Conservation (phyloP, 1,140 invertebrate genomes). For the Teleopsis dalmanni region DNA sequence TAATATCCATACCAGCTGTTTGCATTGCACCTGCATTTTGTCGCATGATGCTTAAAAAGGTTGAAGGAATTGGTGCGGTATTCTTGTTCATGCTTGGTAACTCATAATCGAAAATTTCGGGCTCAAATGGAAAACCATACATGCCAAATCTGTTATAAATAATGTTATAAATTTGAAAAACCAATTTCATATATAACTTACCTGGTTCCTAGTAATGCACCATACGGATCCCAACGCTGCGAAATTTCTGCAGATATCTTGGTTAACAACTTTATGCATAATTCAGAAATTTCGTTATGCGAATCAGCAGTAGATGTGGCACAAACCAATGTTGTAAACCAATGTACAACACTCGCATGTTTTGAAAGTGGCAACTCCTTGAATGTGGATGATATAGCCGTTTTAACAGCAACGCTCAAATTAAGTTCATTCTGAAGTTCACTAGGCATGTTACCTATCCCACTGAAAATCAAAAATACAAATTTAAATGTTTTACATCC, state of each 20-base stretch:
- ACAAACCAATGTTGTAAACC: constrained; percentile 72
- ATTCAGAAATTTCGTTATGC: constrained; percentile 48
- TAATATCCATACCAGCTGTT: constrained; percentile 35
- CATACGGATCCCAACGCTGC: constrained; percentile 65
- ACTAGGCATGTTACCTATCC: constrained; percentile 53
- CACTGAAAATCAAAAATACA: constrained; percentile 47
- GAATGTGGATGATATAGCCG: constrained; percentile 49
- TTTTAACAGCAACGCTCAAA: constrained; percentile 28
- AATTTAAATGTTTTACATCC: neutral
- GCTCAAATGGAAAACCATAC: constrained; percentile 80
- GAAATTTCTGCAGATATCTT: constrained; percentile 63
- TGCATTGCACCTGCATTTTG: constrained; percentile 33
- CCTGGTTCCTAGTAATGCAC: constrained; percentile 72
- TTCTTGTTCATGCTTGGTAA: constrained; percentile 61
- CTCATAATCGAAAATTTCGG: constrained; percentile 79
- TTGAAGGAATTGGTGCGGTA: constrained; percentile 30
- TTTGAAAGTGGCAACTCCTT: constrained; percentile 61
- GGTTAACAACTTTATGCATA: constrained; percentile 58
- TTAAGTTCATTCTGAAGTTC: constrained; percentile 25
- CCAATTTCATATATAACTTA: constrained; percentile 25
- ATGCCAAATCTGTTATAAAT: constrained; percentile 63
- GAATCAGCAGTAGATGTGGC: constrained; percentile 59
- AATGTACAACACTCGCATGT: constrained; percentile 76
- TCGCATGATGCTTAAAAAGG: constrained; percentile 35
- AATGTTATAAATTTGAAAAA: neutral